These are phyloP conservation scores for Zhuqinia jingwanae DNA, from an alignment of 2,888 invertebrate genomes.

Conservation along the genomic window DNA sequence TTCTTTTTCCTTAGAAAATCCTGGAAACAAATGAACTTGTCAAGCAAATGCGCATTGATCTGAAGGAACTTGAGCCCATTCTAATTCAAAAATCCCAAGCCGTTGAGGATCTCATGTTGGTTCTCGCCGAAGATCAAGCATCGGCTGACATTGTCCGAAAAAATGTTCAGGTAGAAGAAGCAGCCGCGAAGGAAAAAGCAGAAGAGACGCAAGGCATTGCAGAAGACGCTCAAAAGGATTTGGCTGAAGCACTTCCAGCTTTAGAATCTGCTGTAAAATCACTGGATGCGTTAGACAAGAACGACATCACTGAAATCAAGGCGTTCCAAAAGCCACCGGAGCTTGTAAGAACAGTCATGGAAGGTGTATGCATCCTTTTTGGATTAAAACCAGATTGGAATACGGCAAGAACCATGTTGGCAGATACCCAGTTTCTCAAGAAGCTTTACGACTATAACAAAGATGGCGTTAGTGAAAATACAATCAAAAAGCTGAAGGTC, in stretches of 20 bases:
- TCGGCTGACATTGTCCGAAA: conserved; percentile 90
- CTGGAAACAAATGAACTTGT: conserved; percentile 90
- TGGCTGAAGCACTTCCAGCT: conserved; percentile 93
- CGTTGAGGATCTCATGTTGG: conserved; percentile 88
- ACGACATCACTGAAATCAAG: conserved; percentile 93
- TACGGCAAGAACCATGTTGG: conserved; percentile 89
- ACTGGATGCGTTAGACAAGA: conserved; percentile 93
- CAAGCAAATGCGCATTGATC: conserved; percentile 91
- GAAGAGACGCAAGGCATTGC: conserved; percentile 91
- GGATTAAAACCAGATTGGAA: conserved; percentile 91
- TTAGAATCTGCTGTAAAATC: conserved; percentile 88
- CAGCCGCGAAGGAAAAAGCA: conserved; percentile 91
- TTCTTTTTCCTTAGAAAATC: conserved; percentile 41
- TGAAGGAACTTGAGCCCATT: conserved; percentile 90
- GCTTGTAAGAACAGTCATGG: conserved; percentile 94
- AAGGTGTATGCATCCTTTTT: conserved; percentile 90
- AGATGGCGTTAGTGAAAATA: conserved; percentile 90
- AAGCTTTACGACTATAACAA: conserved; percentile 92
- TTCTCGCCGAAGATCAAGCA: conserved; percentile 89
- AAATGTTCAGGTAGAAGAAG: conserved; percentile 91
- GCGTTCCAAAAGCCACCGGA: conserved; percentile 94
- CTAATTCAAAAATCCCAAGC: conserved; percentile 89
- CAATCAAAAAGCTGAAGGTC: conserved; percentile 89
- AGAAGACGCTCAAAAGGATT: conserved; percentile 91
- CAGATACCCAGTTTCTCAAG: conserved; percentile 91